Percentiles rank a stretch among this genome's conserved stretches.
Conservation (phyloP, 1,140 invertebrate species). For the Aphaenogaster floridana region DNA sequence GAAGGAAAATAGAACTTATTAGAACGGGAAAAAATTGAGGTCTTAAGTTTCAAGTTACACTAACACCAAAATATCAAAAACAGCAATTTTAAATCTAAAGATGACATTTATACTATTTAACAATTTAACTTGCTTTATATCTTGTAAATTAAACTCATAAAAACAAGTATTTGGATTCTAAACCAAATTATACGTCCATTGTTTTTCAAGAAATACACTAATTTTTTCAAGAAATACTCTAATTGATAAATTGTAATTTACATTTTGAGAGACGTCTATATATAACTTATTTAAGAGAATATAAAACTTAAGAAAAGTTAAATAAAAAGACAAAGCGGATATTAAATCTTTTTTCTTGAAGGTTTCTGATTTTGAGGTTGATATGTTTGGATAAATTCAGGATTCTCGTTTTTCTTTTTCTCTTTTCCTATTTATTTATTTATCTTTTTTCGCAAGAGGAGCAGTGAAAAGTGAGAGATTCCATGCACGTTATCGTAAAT, state of each 20-base stretch:
- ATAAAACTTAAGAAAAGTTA: not conserved
- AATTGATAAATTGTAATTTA: not conserved
- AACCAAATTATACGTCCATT: too few relatives aligned
- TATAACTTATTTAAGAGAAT: not conserved
- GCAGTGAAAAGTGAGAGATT: conserved; percentile 9
- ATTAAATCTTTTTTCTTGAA: not conserved
- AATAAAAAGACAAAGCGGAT: not conserved
- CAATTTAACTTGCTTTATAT: not conserved
- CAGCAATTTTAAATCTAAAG: not conserved
- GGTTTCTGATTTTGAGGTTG: not conserved
- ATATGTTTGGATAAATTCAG: not conserved
- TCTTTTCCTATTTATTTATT: not conserved
- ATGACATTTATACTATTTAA: not conserved
- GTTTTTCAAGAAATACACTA: not conserved
- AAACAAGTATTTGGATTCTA: not conserved
- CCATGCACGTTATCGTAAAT: conserved; percentile 7
- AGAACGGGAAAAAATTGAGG: not conserved
- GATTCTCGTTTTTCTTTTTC: not conserved
- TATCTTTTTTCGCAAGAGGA: not conserved
- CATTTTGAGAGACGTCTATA: not conserved
- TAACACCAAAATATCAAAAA: not conserved
- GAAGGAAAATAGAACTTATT: not conserved
- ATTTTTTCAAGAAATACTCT: not conserved
- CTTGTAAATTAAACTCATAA: not conserved
- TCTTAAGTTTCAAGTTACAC: not conserved